phyloP scores from a whole-genome alignment of 2,797 vertebrate genomes.

The Smutsia temminckii region DNA sequence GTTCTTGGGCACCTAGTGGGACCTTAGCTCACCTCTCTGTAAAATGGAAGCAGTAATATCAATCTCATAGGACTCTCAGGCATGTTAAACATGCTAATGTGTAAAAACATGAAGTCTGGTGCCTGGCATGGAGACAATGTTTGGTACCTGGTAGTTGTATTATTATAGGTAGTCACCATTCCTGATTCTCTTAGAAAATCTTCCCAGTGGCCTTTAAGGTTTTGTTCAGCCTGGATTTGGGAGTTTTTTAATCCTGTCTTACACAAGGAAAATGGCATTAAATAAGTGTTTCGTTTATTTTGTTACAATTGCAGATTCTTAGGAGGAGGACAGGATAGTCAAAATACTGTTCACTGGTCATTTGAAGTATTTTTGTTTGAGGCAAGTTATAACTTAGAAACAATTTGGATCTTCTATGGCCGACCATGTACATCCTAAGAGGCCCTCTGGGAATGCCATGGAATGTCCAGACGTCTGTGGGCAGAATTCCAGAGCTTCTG shows the following conservation, averaged over 20 bases:
- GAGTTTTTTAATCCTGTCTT: background rate
- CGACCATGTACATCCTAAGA: background rate
- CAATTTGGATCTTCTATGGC: background rate
- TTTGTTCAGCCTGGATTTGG: background rate
- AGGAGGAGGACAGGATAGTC: background rate
- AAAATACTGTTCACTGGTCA: background rate
- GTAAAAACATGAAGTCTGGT: background rate
- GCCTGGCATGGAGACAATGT: background rate
- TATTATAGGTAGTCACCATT: background rate
- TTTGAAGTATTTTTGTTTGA: background rate
- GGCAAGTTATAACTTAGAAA: background rate
- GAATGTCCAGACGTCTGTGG: background rate
- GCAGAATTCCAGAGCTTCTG: conserved; percentile 74
- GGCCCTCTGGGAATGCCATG: background rate
- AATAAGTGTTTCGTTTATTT: background rate
- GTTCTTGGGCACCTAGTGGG: background rate
- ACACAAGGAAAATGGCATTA: background rate
- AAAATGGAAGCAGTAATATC: background rate
- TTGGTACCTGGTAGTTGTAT: background rate
- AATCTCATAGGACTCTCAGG: too few relatives aligned
- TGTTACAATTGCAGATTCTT: background rate
- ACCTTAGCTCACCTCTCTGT: background rate
- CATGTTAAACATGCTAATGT: background rate
- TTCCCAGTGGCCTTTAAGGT: background rate
- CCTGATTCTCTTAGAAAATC: background rate